Evolutionary conservation across 2,113 vertebrate genomes (phyloP).

Genomic region (Steatornis caripensis): DNA sequence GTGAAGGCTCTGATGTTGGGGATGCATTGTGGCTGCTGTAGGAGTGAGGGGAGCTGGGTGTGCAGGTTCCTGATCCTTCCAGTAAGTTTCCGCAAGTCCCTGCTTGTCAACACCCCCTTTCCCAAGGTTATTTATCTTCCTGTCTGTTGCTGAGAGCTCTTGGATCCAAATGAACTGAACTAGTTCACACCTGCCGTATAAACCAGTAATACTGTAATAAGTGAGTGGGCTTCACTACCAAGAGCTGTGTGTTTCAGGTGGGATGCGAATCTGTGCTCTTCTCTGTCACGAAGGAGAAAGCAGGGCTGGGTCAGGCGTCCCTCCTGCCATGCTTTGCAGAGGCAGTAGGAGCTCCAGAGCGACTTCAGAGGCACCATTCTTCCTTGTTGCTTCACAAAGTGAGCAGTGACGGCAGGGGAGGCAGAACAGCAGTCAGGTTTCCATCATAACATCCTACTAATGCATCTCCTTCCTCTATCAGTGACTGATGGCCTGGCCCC

Average conservation of each 20-base stretch:
- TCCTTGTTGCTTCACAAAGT: neutral
- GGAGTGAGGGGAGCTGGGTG: neutral
- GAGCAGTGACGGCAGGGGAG: neutral
- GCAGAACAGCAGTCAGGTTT: neutral
- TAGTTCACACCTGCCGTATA: slow-evolving; percentile 5
- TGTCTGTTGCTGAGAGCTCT: slow-evolving; percentile 37
- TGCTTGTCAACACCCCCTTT: slow-evolving; percentile 34
- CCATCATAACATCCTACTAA: neutral
- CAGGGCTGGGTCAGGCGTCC: neutral
- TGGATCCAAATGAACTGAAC: neutral
- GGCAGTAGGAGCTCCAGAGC: neutral
- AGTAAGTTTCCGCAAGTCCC: neutral
- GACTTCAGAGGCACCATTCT: neutral
- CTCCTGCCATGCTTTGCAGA: neutral
- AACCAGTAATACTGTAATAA: neutral
- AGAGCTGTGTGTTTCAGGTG: neutral
- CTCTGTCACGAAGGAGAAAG: neutral
- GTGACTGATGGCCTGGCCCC: neutral
- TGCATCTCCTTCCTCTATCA: neutral
- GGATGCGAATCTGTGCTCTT: neutral
- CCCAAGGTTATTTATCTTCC: slow-evolving; percentile 17
- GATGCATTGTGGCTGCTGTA: neutral
- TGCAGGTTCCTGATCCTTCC: neutral
- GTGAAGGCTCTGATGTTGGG: neutral
- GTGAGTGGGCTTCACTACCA: neutral